Evolutionary conservation across 2,113 vertebrate genomes (phyloP), one percentile per base, ranked within the genome.

Genomic region (Gasterosteus nipponicus): DNA sequence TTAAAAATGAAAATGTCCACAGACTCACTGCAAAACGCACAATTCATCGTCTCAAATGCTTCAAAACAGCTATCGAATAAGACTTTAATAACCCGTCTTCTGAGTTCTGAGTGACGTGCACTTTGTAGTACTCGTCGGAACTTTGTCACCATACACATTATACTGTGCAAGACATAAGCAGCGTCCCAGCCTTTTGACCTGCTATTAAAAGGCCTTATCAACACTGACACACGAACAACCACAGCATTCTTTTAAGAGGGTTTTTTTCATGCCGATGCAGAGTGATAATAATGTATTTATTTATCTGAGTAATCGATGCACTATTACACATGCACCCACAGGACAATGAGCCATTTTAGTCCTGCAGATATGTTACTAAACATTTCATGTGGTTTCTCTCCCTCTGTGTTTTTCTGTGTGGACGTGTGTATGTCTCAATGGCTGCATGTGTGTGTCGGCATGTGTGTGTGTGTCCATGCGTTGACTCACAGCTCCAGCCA

Each of bases 401-500:
- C 41, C 70, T 77, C 58, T 80, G 19, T 86, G 33, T 79, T 53
- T 78, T 41, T 71, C 31, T 86, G 59, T 76, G n/a, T 72, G 10
- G 77, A 8, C 70, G 5, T 61, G 16, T 54, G 46, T 77, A 61
- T 74, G 8, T 81, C 39, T 71, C 11, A 61, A 38, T 38, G 4
- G 35, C 35, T 38, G 71, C 47, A 31, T 69, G 69, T 77, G 65
- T 74, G 8, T 81, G 42, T 74, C 11, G 60, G 74, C 46, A 31
- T 69, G 69, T 65, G 66, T 58, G 66, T 58, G 66, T 66, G 53
- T 80, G 66, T 84, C 46, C 44, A 61, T 75, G 66, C 7, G 35
- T 77, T 59, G n/a, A 29, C 71, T 72, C 80, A 60, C 93, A 99
- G 98, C 97, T 92, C 96, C 96, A 67, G 96, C 98, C 80, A 97